Evolutionary conservation across 1,140 invertebrate species (phyloP).

Genomic region (Ditylenchus dipsaci): DNA sequence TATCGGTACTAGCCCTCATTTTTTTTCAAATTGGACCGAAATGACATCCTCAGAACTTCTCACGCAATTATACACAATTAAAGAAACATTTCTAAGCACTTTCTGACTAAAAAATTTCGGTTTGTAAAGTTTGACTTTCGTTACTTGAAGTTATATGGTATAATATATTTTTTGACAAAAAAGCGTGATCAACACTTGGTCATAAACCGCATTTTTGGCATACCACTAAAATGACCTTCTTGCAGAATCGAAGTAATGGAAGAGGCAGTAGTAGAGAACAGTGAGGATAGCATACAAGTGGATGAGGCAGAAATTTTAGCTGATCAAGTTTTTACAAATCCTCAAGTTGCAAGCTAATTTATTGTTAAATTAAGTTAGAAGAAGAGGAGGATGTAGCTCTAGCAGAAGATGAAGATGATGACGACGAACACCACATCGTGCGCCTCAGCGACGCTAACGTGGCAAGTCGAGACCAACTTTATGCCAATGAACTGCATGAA

Average conservation of each 20-base stretch:
- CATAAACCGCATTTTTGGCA: no score
- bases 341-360: not conserved
- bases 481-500: not conserved
- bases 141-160: no score
- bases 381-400: slow-evolving; percentile 8
- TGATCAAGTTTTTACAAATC: slow-evolving; percentile 7
- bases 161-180: no score
- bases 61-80: no score
- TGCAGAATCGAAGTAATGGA: not conserved
- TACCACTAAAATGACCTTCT: not conserved
- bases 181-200: no score
- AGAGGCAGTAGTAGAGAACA: slow-evolving; percentile 4
- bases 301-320: slow-evolving; percentile 23
- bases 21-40: no score
- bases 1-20: no score
- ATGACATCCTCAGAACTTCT: no score
- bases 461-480: not conserved
- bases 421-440: slow-evolving; percentile 1
- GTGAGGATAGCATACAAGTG: slow-evolving; percentile 13
- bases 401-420: slow-evolving; percentile 13
- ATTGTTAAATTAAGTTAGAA: not conserved
- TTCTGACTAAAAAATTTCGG: no score
- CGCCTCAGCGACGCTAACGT: not conserved
- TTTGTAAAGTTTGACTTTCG: no score
- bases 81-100: no score